phyloP scores from a whole-genome alignment of 2,113 vertebrate genomes.

The Alligator sinensis region DNA sequence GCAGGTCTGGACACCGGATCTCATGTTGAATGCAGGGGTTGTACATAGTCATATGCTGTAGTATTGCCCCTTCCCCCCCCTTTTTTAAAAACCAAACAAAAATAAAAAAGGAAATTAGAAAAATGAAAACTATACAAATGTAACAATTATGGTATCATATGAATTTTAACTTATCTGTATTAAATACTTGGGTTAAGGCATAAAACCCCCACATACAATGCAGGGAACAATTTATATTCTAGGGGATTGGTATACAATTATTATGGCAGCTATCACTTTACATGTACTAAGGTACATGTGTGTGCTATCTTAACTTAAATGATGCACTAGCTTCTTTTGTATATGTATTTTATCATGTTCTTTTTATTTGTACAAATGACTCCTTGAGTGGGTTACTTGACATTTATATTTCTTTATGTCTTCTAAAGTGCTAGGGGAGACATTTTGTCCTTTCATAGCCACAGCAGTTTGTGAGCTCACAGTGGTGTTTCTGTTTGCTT shows the following conservation, averaged over 20 bases:
- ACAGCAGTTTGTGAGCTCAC: not conserved
- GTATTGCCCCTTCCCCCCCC: not conserved
- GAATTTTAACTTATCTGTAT: not conserved
- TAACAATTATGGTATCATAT: not conserved
- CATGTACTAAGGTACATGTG: not conserved
- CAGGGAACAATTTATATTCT: not conserved
- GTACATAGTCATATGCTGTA: not conserved
- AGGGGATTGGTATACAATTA: not conserved
- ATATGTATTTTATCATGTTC: not conserved
- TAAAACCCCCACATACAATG: not conserved
- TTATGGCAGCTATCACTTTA: not conserved
- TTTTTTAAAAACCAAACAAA: not conserved
- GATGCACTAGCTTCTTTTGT: not conserved
- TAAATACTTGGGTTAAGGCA: not conserved
- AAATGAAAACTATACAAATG: not conserved
- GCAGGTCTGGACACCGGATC: not conserved
- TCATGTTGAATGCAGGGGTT: not conserved
- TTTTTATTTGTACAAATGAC: not conserved
- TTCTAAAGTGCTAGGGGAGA: not conserved
- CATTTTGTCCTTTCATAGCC: not conserved
- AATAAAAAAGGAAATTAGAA: not conserved
- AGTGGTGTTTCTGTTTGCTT: not conserved
- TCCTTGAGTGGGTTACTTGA: not conserved
- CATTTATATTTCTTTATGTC: not conserved
- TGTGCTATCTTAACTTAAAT: not conserved